Evolutionary conservation across 2,113 vertebrate species (phyloP).

Genomic region (Azemiops feae): DNA sequence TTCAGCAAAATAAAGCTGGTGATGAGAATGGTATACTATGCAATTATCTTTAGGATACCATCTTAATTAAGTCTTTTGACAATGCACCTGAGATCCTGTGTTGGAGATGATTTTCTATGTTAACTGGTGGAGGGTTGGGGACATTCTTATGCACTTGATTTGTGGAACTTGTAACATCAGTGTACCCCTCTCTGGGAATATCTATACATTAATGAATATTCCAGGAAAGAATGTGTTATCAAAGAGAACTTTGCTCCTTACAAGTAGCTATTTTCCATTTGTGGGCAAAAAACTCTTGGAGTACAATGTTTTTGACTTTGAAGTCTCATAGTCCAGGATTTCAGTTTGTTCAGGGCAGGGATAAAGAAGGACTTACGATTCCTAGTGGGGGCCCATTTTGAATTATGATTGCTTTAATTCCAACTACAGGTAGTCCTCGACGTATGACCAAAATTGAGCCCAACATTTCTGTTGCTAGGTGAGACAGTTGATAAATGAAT

Average conservation of each 20-base stretch:
- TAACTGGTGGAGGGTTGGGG: neutral
- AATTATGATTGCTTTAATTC: neutral
- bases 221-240: neutral
- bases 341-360: neutral
- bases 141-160: neutral
- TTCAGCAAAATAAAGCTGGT: neutral
- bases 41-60: neutral
- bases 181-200: neutral
- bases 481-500: neutral
- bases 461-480: neutral
- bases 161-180: neutral
- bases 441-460: neutral
- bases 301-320: neutral
- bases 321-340: neutral
- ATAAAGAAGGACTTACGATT: neutral
- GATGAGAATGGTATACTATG: neutral
- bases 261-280: neutral
- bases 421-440: neutral
- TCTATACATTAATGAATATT: neutral
- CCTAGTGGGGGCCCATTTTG: neutral
- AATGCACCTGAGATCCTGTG: neutral
- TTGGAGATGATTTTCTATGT: neutral
- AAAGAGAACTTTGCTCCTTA: neutral
- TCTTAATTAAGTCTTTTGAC: neutral
- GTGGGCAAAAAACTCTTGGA: neutral